phyloP scores from a whole-genome alignment of 2,888 invertebrate genomes.

The Andrena bicolor region DNA sequence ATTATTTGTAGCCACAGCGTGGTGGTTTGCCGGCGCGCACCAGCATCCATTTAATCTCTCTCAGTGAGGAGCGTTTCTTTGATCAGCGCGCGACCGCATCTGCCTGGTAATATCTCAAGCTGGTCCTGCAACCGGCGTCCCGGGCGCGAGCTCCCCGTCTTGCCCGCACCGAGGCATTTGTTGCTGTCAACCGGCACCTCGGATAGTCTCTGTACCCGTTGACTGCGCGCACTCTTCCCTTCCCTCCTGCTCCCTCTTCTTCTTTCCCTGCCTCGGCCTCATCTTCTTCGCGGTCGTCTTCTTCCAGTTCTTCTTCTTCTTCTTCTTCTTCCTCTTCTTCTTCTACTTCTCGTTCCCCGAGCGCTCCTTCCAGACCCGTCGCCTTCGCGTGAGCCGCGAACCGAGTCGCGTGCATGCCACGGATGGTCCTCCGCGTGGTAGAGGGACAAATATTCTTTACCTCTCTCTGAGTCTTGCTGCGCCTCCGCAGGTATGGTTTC shows the following conservation, averaged over 20 bases:
- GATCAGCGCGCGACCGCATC: constrained; percentile 84
- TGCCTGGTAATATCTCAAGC: constrained; percentile 84
- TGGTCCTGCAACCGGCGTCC: constrained; percentile 81
- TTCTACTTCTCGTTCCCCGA: background rate
- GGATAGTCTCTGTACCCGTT: constrained; percentile 72
- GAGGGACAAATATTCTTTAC: background rate
- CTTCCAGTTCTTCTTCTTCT: constrained; percentile 33
- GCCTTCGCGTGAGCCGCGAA: constrained; percentile 26
- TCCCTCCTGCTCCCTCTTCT: constrained; percentile 54
- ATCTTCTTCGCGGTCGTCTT: constrained; percentile 4
- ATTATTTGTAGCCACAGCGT: constrained; percentile 83
- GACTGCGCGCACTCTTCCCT: constrained; percentile 62
- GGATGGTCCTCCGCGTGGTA: background rate
- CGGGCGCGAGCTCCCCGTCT: constrained; percentile 83
- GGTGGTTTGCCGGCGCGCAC: constrained; percentile 78
- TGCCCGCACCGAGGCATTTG: constrained; percentile 82
- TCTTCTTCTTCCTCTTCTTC: constrained; percentile 4
- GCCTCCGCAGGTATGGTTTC: background rate
- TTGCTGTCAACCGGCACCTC: constrained; percentile 82
- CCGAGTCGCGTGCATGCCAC: constrained; percentile 43
- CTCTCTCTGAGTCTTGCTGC: background rate
- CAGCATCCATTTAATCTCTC: constrained; percentile 84
- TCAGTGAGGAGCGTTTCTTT: constrained; percentile 84
- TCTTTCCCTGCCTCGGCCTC: constrained; percentile 26
- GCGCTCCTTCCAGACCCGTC: constrained; percentile 10